These are phyloP conservation scores for Rambutsinella grinnellia DNA, from an alignment of 2,888 invertebrate genomes.

Conservation along the genomic window DNA sequence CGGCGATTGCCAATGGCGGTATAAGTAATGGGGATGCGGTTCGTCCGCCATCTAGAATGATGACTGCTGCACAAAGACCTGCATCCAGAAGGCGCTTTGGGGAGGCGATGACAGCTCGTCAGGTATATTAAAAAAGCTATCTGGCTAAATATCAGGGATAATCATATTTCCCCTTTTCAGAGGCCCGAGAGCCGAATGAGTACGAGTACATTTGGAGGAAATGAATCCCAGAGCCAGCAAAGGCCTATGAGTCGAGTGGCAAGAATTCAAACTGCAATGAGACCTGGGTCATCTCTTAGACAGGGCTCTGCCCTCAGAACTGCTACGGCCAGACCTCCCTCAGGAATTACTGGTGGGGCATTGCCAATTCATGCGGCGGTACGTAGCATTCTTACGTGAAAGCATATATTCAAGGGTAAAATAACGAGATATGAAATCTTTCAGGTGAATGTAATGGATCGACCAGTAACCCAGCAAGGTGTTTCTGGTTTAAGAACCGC, in stretches of 20 bases:
- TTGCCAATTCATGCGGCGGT: constrained; percentile 62
- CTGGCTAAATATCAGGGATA: no score
- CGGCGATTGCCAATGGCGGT: neutral
- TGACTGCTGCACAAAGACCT: constrained; percentile 51
- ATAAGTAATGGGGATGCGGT: neutral
- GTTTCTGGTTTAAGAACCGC: constrained; percentile 79
- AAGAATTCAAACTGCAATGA: constrained; percentile 61
- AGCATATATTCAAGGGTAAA: neutral
- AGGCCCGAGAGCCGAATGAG: constrained; percentile 63
- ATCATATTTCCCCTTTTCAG: constrained; percentile 24
- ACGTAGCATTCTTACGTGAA: neutral
- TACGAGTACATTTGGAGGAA: constrained; percentile 7
- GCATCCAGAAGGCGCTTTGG: constrained; percentile 60
- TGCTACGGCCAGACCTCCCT: constrained; percentile 56
- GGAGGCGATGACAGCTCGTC: constrained; percentile 63
- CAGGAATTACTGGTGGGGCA: constrained; percentile 56
- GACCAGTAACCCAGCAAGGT: constrained; percentile 87
- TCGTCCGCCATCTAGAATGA: constrained; percentile 22
- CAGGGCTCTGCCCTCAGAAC: constrained; percentile 62
- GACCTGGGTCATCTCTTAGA: constrained; percentile 61
- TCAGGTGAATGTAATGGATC: constrained; percentile 74
- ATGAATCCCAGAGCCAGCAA: constrained; percentile 16
- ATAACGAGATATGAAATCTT: neutral
- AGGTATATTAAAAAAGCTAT: no score
- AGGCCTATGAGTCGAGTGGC: constrained; percentile 60